A percentile compares a stretch with the other conserved stretches of the same genome.
Conservation (phyloP, 92 coral and sea anemone genomes). For the Porites lobata region DNA sequence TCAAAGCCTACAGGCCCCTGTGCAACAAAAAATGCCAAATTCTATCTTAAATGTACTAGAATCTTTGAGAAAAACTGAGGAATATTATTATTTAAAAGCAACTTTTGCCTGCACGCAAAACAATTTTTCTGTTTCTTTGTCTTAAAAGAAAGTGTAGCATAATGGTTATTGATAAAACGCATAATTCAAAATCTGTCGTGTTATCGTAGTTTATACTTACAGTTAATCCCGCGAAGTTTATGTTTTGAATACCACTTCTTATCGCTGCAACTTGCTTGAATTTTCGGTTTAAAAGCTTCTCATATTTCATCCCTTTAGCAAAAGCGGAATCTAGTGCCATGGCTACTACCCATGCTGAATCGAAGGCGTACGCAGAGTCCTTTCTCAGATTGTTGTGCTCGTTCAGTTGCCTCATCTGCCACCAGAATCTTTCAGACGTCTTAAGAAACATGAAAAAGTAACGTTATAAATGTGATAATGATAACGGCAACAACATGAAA, state of each 20-base stretch:
- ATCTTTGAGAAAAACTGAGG: neutral
- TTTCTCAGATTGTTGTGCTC: conserved; percentile 14
- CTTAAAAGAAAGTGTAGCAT: neutral
- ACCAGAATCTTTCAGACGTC: conserved; percentile 73
- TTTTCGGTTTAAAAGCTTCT: conserved; percentile 8
- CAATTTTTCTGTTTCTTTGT: no score
- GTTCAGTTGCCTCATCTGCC: conserved; percentile 45
- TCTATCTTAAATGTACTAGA: neutral
- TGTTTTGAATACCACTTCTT: conserved; percentile 23
- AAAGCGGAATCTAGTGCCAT: conserved; percentile 64
- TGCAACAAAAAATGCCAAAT: neutral
- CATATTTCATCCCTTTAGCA: conserved; percentile 28
- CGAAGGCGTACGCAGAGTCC: conserved; percentile 82
- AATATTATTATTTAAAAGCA: neutral
- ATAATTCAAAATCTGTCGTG: no score
- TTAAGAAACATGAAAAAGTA: conserved; percentile 17
- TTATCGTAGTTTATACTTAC: conserved; percentile 48
- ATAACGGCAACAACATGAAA: no score
- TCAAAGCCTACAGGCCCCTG: conserved; percentile 90
- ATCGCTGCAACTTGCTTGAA: conserved; percentile 13
- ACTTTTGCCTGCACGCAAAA: no score
- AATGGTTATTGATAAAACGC: no score
- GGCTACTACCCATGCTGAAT: conserved; percentile 89
- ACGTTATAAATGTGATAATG: no score
- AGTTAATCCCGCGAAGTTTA: conserved; percentile 86